Conservation (phyloP, 2,113 vertebrate genomes). For the Fregata magnificens region DNA sequence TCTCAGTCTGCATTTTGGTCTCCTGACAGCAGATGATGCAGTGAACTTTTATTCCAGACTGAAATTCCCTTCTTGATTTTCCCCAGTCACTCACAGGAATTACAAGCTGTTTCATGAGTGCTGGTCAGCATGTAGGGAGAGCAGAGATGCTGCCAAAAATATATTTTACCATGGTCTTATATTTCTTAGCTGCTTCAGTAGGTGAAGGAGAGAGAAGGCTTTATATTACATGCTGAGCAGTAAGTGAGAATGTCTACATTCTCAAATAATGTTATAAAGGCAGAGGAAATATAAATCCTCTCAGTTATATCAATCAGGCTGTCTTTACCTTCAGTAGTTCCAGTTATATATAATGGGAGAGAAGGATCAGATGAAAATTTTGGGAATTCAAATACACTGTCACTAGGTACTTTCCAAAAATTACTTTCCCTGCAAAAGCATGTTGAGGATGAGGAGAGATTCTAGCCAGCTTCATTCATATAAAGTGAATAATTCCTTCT, state of each 20-base stretch:
- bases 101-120: background rate
- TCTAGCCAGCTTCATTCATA: background rate
- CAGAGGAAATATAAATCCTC: background rate
- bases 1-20: background rate
- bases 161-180: background rate
- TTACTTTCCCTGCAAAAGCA: background rate
- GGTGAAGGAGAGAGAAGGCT: background rate
- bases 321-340: background rate
- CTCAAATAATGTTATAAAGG: background rate
- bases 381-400: background rate
- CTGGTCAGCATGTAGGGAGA: background rate
- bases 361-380: background rate
- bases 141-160: background rate
- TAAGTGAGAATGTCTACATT: background rate
- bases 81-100: background rate
- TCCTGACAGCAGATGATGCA: background rate
- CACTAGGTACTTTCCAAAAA: background rate
- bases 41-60: background rate
- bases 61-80: background rate
- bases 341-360: background rate
- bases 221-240: background rate
- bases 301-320: background rate
- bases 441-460: background rate
- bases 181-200: background rate
- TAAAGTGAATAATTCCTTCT: background rate